Percentiles rank a stretch among this genome's conserved stretches.
These are phyloP conservation scores for Capitulum mitella DNA, from an alignment of 2,888 invertebrate species.

Conservation along the genomic window DNA sequence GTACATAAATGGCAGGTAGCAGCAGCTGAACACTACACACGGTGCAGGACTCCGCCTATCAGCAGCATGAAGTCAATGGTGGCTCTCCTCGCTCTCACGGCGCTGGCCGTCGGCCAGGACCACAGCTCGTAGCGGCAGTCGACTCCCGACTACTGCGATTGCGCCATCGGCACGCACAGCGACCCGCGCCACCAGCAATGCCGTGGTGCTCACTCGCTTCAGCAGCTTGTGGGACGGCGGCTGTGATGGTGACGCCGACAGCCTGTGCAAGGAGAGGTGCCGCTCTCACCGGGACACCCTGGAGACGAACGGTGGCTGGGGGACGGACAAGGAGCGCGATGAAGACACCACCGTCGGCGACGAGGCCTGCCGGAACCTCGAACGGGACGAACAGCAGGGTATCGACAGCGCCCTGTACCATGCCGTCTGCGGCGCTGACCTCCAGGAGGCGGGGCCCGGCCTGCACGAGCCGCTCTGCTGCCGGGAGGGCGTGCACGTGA, in stretches of 20 bases:
- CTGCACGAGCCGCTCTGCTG: not conserved
- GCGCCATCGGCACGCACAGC: not conserved
- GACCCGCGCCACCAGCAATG: not conserved
- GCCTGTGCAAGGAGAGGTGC: not conserved
- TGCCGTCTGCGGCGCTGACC: not conserved
- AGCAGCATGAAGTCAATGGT: no score
- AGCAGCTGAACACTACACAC: no score
- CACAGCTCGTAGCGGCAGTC: no score
- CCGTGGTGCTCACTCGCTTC: not conserved
- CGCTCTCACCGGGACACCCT: not conserved
- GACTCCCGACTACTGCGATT: no score
- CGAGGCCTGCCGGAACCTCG: not conserved
- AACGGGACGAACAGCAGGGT: not conserved
- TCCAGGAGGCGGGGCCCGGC: not conserved
- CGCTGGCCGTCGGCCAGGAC: no score
- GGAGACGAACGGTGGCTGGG: not conserved
- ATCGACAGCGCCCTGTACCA: not conserved
- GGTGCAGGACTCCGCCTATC: no score
- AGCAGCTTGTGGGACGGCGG: not conserved
- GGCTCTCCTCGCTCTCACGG: no score
- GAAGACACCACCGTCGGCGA: not conserved
- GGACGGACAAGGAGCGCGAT: not conserved
- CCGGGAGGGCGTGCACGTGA: not conserved
- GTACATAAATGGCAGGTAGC: no score
- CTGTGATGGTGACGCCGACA: not conserved